Base-by-base conservation (phyloP, 2,888 invertebrate genomes). In the Itoplectis maculator region DNA sequence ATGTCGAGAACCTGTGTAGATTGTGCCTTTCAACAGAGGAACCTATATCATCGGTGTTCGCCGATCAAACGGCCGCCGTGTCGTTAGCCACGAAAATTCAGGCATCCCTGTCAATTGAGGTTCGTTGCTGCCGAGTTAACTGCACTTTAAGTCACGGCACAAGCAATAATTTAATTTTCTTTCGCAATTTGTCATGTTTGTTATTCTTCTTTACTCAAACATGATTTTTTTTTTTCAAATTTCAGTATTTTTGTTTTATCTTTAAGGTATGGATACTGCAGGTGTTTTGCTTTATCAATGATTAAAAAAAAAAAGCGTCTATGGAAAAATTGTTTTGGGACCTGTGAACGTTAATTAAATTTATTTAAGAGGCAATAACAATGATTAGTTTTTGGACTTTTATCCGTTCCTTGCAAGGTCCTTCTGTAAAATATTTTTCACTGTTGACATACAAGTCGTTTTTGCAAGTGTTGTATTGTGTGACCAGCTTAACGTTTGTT, bases 71-170 rank as follows among this genome's bases (percentile, higher is more conserved):
- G 91, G 92, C 94, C 69, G 91, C 93, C 59, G 90, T 93, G 61
- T 87, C 94, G 90, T 93, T 96, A 88, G 94, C 94, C 84, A 94
- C 94, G 86, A 95, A 95, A 94, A 96, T 96, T 91, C 94, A 94
- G 91, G 94, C 94, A 90, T 95, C 95, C 90, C 93, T 96, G 87
- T 94, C 95, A 80, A 94, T 96, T 85, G 94, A 96, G 95, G 96
- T 96, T 93, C 56, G 87, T 89, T 78, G 5, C n/a, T 13, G 51
- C 54, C 29, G 1, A 6, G 20, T 37, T 15, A 13, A 15, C 5
- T 2, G 54, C 23, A 8, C 5, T 8, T 1, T 20, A 6, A 2
- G 6, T 20, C 49, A 5, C 20, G 15, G 8, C 6, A 11, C 0
- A 66, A 56, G 40, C 7, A 7, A 9, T 13, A 37, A 49, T 40